A percentile compares a stretch with the other conserved stretches of the same genome.
Conservation (phyloP, 2,888 invertebrate genomes). For the Dicyrtomina minuta region DNA sequence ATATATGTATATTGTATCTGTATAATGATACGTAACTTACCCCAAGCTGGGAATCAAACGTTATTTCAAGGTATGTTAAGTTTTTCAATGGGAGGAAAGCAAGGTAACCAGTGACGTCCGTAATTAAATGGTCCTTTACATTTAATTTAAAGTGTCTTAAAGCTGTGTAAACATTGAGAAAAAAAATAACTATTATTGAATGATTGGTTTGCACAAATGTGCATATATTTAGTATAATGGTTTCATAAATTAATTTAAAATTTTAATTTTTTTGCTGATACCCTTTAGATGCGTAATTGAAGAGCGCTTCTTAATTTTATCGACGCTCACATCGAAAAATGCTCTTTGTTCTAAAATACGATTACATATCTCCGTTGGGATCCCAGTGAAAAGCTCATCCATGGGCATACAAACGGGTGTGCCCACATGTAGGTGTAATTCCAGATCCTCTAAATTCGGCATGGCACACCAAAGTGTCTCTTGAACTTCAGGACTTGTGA, state of each 20-base stretch:
- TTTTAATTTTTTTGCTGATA: too few species aligned
- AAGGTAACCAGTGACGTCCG: conserved; percentile 47
- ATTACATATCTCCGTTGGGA: conserved; percentile 17
- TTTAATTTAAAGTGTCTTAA: conserved; percentile 11
- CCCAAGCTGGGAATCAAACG: conserved; percentile 9
- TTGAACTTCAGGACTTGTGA: conserved; percentile 21
- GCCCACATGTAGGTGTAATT: conserved; percentile 19
- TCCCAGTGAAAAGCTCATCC: conserved; percentile 28
- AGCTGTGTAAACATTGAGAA: too few species aligned
- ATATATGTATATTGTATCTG: too few species aligned
- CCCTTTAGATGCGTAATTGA: conserved; percentile 20
- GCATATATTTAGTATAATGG: too few species aligned
- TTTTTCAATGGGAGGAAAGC: conserved; percentile 39
- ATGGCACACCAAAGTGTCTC: conserved; percentile 28
- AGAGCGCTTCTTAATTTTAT: conserved; percentile 15
- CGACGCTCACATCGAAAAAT: conserved; percentile 21
- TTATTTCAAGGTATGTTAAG: conserved; percentile 38
- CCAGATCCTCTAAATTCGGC: conserved; percentile 24
- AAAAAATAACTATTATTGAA: too few species aligned
- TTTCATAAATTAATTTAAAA: too few species aligned
- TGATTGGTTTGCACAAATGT: too few species aligned
- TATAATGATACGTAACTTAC: conserved; percentile 7
- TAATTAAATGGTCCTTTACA: conserved; percentile 33
- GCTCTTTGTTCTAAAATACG: conserved; percentile 22
- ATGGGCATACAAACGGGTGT: not conserved